Conservation (phyloP, 2,797 vertebrate genomes). For the Chelonia mydas region DNA sequence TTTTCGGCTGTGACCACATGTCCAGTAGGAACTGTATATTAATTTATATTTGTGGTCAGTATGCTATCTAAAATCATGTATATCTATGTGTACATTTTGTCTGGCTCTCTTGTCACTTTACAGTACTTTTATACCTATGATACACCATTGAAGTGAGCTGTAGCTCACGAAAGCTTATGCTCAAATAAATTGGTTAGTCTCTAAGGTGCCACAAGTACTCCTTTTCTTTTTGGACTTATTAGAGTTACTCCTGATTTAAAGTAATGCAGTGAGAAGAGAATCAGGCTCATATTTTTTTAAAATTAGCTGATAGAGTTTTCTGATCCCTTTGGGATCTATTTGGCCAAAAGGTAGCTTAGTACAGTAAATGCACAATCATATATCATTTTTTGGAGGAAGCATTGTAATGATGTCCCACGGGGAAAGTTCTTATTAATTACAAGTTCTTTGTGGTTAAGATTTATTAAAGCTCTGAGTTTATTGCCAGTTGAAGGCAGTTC, state of each 20-base stretch:
- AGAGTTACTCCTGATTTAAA: neutral
- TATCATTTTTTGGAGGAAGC: neutral
- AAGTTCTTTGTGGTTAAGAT: constrained; percentile 32
- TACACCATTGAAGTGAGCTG: neutral
- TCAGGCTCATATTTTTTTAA: neutral
- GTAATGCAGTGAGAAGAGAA: neutral
- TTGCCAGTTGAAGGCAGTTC: constrained; percentile 1
- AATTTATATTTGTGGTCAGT: neutral
- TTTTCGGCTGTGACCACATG: neutral
- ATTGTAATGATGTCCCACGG: constrained; percentile 20
- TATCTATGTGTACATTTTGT: neutral
- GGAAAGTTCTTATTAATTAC: constrained; percentile 49
- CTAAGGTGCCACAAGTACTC: too few relatives aligned
- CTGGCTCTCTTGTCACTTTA: neutral
- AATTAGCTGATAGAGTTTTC: neutral
- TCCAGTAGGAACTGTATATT: neutral
- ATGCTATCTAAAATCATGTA: neutral
- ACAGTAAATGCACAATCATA: neutral
- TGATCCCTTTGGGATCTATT: constrained; percentile 14
- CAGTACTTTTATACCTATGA: neutral
- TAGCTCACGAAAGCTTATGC: too few relatives aligned
- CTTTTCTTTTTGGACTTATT: neutral
- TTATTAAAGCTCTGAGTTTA: constrained; percentile 47
- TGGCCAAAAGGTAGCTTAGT: neutral
- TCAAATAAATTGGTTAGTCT: too few relatives aligned